Conservation (phyloP, 2,797 vertebrate species). For the Cossypha heuglini region DNA sequence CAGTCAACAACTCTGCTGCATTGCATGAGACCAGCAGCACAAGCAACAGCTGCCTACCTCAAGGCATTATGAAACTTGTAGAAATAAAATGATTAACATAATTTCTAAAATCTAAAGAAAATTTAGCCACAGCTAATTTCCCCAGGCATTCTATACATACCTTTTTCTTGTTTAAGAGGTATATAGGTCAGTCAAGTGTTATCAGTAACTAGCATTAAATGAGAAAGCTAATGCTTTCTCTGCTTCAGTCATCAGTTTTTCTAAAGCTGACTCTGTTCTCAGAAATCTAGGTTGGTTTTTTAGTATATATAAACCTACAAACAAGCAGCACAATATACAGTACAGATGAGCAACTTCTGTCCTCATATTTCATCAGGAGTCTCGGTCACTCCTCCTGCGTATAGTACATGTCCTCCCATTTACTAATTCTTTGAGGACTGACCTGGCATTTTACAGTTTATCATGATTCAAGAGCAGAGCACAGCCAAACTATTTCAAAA, state of each 20-base stretch:
- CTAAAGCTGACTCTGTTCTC: slow-evolving; percentile 6
- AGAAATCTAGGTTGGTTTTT: background rate
- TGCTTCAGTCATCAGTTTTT: slow-evolving; percentile 43
- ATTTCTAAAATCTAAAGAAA: slow-evolving; percentile 23
- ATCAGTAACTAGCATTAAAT: slow-evolving; percentile 27
- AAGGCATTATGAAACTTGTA: background rate
- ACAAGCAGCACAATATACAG: background rate
- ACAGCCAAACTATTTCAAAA: background rate
- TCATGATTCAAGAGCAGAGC: background rate
- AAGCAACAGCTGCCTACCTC: background rate
- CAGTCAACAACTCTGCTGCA: background rate
- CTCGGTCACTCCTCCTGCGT: background rate
- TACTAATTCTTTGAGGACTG: background rate
- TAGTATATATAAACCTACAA: background rate
- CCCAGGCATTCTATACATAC: slow-evolving; percentile 7
- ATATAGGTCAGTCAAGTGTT: slow-evolving; percentile 24
- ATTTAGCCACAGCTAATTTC: background rate
- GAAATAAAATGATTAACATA: background rate
- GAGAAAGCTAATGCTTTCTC: slow-evolving; percentile 29
- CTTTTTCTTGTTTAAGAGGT: background rate
- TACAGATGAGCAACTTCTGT: background rate
- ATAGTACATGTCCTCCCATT: background rate
- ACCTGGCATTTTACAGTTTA: background rate
- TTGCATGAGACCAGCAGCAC: background rate
- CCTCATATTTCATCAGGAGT: background rate